Percentiles rank a stretch among this genome's conserved stretches.
These are phyloP conservation scores for Eristalis pertinax DNA, from an alignment of 2,888 invertebrate genomes.

Conservation along the genomic window DNA sequence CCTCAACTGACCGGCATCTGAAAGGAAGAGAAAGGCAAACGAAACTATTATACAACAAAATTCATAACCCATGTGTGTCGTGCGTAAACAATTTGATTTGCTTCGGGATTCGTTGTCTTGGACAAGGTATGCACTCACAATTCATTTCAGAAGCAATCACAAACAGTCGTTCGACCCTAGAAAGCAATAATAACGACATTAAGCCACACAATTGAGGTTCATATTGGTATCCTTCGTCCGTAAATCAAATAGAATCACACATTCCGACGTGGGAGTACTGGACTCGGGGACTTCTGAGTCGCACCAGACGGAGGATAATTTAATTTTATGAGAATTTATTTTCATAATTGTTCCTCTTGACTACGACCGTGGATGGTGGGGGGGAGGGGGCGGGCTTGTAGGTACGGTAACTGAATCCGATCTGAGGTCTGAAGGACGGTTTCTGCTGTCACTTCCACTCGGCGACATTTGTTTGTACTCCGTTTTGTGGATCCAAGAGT, in stretches of 20 bases:
- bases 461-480: not conserved
- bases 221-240: not conserved
- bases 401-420: not conserved
- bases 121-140: not conserved
- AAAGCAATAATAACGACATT: not conserved
- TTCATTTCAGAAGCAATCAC: not conserved
- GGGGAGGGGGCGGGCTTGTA: not conserved
- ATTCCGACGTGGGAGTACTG: not conserved
- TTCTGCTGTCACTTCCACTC: not conserved
- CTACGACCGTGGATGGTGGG: not conserved
- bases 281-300: too few relatives aligned
- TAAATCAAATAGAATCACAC: conserved; percentile 19
- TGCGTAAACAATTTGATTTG: not conserved
- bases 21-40: conserved; percentile 14
- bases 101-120: not conserved
- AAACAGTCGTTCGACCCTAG: not conserved
- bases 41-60: not conserved
- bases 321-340: conserved; percentile 54
- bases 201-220: not conserved
- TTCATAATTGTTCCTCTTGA: conserved; percentile 48
- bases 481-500: not conserved
- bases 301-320: not conserved
- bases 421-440: not conserved
- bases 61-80: not conserved
- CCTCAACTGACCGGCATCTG: conserved; percentile 26